Evolutionary conservation across 2,113 vertebrate species (phyloP).

Genomic region (Apteryx mantelli): DNA sequence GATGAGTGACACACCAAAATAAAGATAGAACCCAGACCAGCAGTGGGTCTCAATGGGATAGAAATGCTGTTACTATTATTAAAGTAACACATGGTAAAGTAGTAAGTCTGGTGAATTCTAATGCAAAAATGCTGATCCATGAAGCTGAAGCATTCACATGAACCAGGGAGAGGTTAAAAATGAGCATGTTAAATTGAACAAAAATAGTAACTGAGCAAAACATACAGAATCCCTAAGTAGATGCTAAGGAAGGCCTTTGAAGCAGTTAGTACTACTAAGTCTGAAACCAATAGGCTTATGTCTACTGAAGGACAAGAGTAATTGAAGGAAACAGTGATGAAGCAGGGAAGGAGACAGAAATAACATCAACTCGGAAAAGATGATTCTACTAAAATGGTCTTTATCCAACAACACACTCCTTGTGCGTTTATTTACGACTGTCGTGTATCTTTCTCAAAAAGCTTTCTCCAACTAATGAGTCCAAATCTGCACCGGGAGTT

Average conservation of each 20-base stretch:
- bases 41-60: not conserved
- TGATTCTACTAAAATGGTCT: conserved; percentile 65
- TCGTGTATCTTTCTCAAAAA: conserved; percentile 50
- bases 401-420: conserved; percentile 68
- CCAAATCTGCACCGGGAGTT: conserved; percentile 22
- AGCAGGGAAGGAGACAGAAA: conserved; percentile 64
- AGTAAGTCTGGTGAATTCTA: not conserved
- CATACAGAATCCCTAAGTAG: conserved; percentile 66
- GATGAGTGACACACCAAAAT: conserved; percentile 53
- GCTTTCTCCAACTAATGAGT: conserved; percentile 50
- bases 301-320: conserved; percentile 69
- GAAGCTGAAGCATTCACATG: conserved; percentile 2
- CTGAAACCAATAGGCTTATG: conserved; percentile 72
- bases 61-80: not conserved
- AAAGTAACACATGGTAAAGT: not conserved
- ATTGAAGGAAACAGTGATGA: conserved; percentile 71
- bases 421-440: conserved; percentile 67
- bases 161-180: conserved; percentile 65
- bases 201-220: conserved; percentile 63
- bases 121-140: not conserved
- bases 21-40: conserved; percentile 36
- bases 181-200: conserved; percentile 46
- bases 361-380: conserved; percentile 68
- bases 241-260: conserved; percentile 62
- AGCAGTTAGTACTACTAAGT: conserved; percentile 65